Evolutionary conservation across 2,888 invertebrate species (phyloP).

Genomic region (Halocaridina rubra): DNA sequence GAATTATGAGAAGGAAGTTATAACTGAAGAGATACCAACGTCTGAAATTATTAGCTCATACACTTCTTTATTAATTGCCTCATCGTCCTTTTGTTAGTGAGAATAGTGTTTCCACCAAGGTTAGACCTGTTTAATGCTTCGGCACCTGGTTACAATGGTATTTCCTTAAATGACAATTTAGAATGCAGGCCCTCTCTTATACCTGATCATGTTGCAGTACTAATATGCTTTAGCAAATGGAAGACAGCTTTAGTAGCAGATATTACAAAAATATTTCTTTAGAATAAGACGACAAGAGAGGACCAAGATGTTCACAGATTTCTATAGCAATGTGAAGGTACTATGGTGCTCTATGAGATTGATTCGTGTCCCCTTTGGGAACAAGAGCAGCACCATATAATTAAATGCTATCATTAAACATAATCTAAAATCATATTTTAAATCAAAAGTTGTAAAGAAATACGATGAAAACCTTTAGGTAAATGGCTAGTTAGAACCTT

Average conservation of each 20-base stretch:
- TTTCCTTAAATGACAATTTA: conserved; percentile 10
- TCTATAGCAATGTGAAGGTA: neutral
- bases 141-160: neutral
- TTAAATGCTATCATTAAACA: neutral
- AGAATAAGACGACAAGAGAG: neutral
- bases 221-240: neutral
- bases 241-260: conserved; percentile 3
- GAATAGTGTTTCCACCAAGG: no score
- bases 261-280: conserved; percentile 5
- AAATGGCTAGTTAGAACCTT: conserved; percentile 17
- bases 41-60: no score
- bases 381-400: neutral
- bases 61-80: no score
- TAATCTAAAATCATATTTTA: no score
- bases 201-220: neutral
- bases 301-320: neutral
- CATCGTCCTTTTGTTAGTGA: no score
- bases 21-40: no score
- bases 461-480: conserved; percentile 26
- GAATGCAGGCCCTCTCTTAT: neutral
- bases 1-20: no score
- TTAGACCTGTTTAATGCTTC: no score
- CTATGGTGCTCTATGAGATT: neutral
- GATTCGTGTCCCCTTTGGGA: neutral
- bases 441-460: no score